These are phyloP conservation scores for Tachina lurida DNA, from an alignment of 2,888 invertebrate genomes.

Conservation along the genomic window DNA sequence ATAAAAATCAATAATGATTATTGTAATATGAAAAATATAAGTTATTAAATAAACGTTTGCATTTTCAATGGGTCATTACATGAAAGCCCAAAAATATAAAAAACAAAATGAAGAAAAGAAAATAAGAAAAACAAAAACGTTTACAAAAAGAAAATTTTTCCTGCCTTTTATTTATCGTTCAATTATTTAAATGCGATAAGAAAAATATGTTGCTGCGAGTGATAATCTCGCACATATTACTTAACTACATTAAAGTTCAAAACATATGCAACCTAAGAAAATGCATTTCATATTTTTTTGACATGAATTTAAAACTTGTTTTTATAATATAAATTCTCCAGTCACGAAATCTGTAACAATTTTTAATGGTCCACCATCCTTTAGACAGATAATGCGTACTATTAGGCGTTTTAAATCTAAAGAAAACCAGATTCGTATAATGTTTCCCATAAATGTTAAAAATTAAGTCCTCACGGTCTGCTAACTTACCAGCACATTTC, in stretches of 20 bases:
- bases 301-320: too few relatives aligned
- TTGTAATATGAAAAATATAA: conserved; percentile 20
- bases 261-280: not conserved
- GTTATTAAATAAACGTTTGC: conserved; percentile 49
- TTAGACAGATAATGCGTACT: too few relatives aligned
- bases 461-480: too few relatives aligned
- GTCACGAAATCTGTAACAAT: too few relatives aligned
- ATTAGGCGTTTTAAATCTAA: too few relatives aligned
- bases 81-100: not conserved
- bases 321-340: too few relatives aligned
- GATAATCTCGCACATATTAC: not conserved
- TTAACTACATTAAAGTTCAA: not conserved
- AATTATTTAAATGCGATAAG: conserved; percentile 50
- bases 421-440: too few relatives aligned
- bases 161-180: conserved; percentile 39
- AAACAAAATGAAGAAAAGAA: conserved; percentile 3
- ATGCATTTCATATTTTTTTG: not conserved
- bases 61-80: conserved; percentile 56
- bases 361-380: too few relatives aligned
- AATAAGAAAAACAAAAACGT: not conserved
- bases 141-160: not conserved
- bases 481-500: too few relatives aligned
- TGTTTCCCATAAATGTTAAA: too few relatives aligned
- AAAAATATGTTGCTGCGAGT: conserved; percentile 12
- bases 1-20: conserved; percentile 21